Base-by-base conservation (phyloP, 2,113 vertebrate species). In the Monarcha castaneiventris region DNA sequence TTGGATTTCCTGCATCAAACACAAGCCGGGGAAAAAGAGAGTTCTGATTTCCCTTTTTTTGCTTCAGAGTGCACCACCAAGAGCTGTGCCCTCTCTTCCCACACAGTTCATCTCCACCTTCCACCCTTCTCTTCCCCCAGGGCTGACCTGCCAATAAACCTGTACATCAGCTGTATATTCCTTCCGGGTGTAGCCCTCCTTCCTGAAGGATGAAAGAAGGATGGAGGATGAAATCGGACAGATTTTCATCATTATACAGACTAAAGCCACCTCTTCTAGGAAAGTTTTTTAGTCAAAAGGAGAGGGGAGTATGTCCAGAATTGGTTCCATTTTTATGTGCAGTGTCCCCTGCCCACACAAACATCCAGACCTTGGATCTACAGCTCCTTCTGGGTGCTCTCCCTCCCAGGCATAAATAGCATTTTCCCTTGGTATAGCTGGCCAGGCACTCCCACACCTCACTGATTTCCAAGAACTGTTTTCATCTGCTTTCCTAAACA, bases 11-110 rank as follows among this genome's bases (percentile, higher is more conserved):
- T 43, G 13, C 16, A 75, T 35, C 18, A 85, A 58, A 87, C 20
- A 43, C 1, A 6, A 19, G 3, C 4, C 0, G 0, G 0, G 18
- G 3, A 16, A 39, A 61, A 73, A 61, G 4, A 13, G 0, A 49
- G 16, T 11, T 66, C 84, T 62, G 15, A n/a, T 16, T 58, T 67
- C 27, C 13, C 16, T 12, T 56, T 55, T 32, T 51, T 80, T 51
- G 29, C 52, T 44, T 44, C 44, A 44, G 33, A 61, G 9, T 9
- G 26, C 7, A 39, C 27, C 44, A 73, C 20, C 54, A 67, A 35
- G 84, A 81, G n/a, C 17, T 46, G 13, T 48, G 13, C 7, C 25
- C 19, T 86, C 39, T 73, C 18, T 82, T 77, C 32, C 52, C n/a
- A 49, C 17, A 27, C 0, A 20, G n/a, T 46, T 79, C 56, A 72